Conservation (phyloP, 2,797 vertebrate species). For the Alectoris magna region DNA sequence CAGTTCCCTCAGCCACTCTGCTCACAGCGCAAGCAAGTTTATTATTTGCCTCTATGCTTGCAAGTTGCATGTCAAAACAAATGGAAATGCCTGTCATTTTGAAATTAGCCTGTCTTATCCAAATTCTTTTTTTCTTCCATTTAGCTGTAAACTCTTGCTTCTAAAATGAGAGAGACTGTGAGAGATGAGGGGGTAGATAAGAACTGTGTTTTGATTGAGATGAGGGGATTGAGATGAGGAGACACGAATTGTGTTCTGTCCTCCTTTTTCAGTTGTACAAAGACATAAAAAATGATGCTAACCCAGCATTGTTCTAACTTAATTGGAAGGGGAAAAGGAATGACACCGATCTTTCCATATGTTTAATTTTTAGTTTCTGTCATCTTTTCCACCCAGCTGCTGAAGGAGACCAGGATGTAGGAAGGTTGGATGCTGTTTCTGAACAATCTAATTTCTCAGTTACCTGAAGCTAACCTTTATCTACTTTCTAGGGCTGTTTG, state of each 20-base stretch:
- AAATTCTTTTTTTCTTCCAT: background rate
- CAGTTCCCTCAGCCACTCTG: background rate
- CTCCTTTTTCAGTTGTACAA: background rate
- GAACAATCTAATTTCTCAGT: background rate
- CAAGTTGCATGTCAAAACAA: background rate
- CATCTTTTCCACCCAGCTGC: background rate
- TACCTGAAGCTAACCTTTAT: conserved; percentile 29
- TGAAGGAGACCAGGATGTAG: background rate
- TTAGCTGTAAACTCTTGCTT: background rate
- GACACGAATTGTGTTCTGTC: background rate
- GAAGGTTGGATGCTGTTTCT: conserved; percentile 3
- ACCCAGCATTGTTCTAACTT: conserved; percentile 20
- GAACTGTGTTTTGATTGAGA: background rate
- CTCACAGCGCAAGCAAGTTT: background rate
- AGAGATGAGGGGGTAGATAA: background rate
- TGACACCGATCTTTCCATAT: conserved; percentile 30
- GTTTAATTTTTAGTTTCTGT: background rate
- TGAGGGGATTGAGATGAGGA: background rate
- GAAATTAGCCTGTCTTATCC: background rate
- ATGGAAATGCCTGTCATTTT: background rate
- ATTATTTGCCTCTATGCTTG: background rate
- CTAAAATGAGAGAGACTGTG: background rate
- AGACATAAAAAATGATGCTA: background rate
- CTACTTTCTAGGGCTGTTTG: background rate
- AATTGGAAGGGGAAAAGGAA: conserved; percentile 13